Base-by-base conservation (phyloP, 1,140 invertebrate genomes). In the Pissodes strobi region DNA sequence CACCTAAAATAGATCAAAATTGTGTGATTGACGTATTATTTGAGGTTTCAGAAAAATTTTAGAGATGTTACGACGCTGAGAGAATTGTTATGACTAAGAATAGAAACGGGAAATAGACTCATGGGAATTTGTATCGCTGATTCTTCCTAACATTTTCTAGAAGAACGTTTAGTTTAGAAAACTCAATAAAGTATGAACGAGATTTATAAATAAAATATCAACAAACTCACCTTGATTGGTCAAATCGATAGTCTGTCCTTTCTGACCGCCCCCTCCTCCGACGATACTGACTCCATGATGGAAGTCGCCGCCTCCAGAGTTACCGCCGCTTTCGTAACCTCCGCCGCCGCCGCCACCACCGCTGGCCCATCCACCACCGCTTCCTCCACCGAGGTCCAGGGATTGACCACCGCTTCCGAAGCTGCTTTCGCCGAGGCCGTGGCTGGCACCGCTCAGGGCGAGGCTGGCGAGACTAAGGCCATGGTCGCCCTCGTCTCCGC, bases 261-360 rank as follows among this genome's bases (percentile, higher is more conserved):
- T 43, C 2, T 46, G 19, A 8, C 66, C 59, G 3, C 64, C 60
- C 10, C 69, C 66, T 2, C 57, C 61, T 37, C 70, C 63, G 3
- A 69, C 68, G 27, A 72, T 64, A 45, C 68, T 72, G 5, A 69
- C 66, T 9, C 68, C 70, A 48, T 70, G 68, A 51, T 72, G 70
- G 57, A 58, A 70, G 46, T 70, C 68, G 13, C 68, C 70, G 10
- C 66, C 70, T 13, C 18, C 22, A 21, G 38, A 37, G 38, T 15
- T 23, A 25, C 52, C 64, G 12, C 64, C 64, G 15, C 46, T 38
- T 1, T 43, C 59, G 13, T 52, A 23, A 0, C 57, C 68, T 15
- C 59, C 60, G 18, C 53, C 45, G 2, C 17, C 27, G 19, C 55
- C 38, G 17, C 64, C 51, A 57, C 64, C 55, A 23, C 38, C 45